Evolutionary conservation across 1,140 invertebrate genomes (phyloP).

Genomic region (Atopsyche davidsoni): DNA sequence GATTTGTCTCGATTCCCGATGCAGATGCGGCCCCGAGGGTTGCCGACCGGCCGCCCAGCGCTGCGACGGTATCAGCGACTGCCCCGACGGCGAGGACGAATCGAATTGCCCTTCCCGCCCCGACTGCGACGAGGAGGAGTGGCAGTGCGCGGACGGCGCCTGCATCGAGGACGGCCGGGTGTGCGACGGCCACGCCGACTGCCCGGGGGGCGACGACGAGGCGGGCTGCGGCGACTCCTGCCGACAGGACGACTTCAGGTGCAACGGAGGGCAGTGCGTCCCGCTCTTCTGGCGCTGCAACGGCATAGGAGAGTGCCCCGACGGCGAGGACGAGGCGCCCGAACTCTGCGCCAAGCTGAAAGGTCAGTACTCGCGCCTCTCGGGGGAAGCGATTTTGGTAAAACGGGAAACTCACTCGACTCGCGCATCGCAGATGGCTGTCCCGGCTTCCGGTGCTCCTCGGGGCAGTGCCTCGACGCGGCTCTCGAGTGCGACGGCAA

Average conservation of each 20-base stretch:
- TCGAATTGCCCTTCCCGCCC: constrained; percentile 44
- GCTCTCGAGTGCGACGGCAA: constrained; percentile 58
- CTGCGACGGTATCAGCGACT: constrained; percentile 68
- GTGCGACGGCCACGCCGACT: constrained; percentile 61
- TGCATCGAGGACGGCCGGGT: constrained; percentile 34
- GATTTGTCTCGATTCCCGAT: too few relatives aligned
- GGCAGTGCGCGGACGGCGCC: constrained; percentile 16
- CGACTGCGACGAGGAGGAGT: constrained; percentile 11
- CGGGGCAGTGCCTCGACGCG: constrained; percentile 57
- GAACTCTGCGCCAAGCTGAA: constrained; percentile 39
- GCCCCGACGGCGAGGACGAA: constrained; percentile 63
- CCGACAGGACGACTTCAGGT: not conserved
- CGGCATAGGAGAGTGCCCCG: constrained; percentile 58
- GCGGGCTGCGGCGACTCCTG: not conserved
- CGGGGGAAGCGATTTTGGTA: not conserved
- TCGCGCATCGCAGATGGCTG: constrained; percentile 32
- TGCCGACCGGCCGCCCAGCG: too few relatives aligned
- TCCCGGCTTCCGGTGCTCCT: constrained; percentile 53
- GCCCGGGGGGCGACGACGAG: constrained; percentile 47
- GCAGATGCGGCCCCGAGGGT: too few relatives aligned
- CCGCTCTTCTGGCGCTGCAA: constrained; percentile 52
- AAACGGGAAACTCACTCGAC: too few relatives aligned
- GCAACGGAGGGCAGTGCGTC: constrained; percentile 52
- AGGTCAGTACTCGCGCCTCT: not conserved
- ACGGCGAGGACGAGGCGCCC: constrained; percentile 60